These are phyloP conservation scores for Seladonia tumulorum DNA, from an alignment of 2,888 invertebrate genomes.

Conservation along the genomic window DNA sequence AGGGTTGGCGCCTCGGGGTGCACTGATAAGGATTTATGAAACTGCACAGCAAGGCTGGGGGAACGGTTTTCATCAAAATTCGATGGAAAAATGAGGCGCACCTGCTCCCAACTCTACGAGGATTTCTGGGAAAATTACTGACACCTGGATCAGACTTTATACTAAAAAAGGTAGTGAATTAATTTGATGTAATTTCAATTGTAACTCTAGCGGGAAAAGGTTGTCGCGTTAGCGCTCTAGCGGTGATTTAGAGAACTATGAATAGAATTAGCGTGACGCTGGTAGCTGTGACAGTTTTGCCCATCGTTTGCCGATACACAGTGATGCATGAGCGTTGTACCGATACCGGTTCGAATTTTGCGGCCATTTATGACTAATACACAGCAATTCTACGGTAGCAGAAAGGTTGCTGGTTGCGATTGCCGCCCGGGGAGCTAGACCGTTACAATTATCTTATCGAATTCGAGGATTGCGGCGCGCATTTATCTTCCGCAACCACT, in stretches of 20 bases:
- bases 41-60: neutral
- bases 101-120: conserved; percentile 27
- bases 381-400: conserved; percentile 22
- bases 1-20: conserved; percentile 36
- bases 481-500: conserved; percentile 68
- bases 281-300: neutral
- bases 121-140: neutral
- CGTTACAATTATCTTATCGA: conserved; percentile 64
- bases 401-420: conserved; percentile 11
- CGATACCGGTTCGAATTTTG: neutral
- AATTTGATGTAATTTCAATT: no score
- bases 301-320: neutral
- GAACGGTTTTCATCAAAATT: conserved; percentile 22
- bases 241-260: neutral
- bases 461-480: conserved; percentile 55
- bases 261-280: neutral
- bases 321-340: neutral
- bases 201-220: neutral
- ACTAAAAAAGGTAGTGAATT: neutral
- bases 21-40: conserved; percentile 44
- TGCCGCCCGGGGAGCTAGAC: conserved; percentile 14
- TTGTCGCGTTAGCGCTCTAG: neutral
- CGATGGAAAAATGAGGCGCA: conserved; percentile 13
- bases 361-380: conserved; percentile 4
- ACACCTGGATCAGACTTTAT: neutral